These are phyloP conservation scores for Sclerodermus sp. DNA, from an alignment of 2,888 invertebrate genomes.

Conservation along the genomic window DNA sequence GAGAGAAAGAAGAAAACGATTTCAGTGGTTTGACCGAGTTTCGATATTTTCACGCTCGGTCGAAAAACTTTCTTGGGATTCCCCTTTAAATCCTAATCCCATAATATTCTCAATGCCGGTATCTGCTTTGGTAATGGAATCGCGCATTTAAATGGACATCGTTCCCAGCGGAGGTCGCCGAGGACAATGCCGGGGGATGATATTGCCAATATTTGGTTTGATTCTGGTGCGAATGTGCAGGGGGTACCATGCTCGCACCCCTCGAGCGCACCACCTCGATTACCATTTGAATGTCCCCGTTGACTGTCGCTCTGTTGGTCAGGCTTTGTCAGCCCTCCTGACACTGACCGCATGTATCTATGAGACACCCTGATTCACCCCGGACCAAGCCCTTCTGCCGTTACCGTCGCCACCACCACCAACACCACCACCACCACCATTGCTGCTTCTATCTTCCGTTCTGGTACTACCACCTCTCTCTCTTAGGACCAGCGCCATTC, in stretches of 20 bases:
- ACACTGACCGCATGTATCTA: conserved; percentile 21
- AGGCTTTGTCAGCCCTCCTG: conserved; percentile 45
- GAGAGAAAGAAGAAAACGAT: not conserved
- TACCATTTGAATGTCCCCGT: conserved; percentile 53
- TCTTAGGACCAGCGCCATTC: not conserved
- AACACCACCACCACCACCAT: no score
- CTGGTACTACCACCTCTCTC: not conserved
- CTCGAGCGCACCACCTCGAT: conserved; percentile 27
- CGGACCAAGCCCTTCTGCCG: not conserved
- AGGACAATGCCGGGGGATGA: conserved; percentile 46
- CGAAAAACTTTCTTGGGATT: conserved; percentile 8
- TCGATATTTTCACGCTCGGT: no score
- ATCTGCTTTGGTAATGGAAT: conserved; percentile 43
- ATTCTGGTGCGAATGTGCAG: conserved; percentile 46
- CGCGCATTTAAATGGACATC: conserved; percentile 46
- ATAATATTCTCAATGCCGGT: conserved; percentile 34
- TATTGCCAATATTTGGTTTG: conserved; percentile 58
- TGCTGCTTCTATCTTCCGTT: no score
- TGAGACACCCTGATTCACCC: conserved; percentile 1
- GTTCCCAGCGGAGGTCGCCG: conserved; percentile 33
- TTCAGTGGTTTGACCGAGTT: not conserved
- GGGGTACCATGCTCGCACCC: conserved; percentile 1
- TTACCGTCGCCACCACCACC: no score
- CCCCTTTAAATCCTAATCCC: conserved; percentile 45
- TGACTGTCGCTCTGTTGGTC: conserved; percentile 35